Evolutionary conservation across 2,797 vertebrate genomes (phyloP).

Genomic region (Tolypeutes matacus): DNA sequence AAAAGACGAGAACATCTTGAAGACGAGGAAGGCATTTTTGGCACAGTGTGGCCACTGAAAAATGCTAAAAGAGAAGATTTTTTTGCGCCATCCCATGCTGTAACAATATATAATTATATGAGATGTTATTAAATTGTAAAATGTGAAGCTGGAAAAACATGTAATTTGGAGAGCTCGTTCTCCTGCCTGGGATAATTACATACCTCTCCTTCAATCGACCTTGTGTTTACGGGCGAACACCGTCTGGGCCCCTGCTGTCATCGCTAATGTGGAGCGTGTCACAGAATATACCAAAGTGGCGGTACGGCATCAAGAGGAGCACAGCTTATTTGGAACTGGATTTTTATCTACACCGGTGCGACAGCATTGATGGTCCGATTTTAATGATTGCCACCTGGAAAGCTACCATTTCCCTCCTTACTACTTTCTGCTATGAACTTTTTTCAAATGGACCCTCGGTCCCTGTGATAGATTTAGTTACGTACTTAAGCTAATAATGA

Average conservation of each 20-base stretch:
- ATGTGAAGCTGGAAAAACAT: slow-evolving; percentile 54
- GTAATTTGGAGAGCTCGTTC: slow-evolving; percentile 58
- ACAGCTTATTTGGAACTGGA: not conserved
- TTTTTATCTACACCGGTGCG: not conserved
- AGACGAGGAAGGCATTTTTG: not conserved
- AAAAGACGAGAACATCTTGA: slow-evolving; percentile 41
- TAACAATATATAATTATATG: slow-evolving; percentile 64
- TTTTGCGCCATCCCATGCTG: not conserved
- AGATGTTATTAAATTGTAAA: slow-evolving; percentile 60
- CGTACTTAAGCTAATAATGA: not conserved
- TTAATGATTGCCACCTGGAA: not conserved
- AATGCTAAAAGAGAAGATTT: not conserved
- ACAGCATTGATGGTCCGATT: not conserved
- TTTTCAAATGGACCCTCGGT: not conserved
- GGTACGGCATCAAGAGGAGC: not conserved
- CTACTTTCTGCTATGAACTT: not conserved
- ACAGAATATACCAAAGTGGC: not conserved
- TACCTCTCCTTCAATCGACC: not conserved
- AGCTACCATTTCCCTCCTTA: not conserved
- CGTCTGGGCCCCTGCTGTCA: not conserved
- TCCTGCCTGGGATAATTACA: slow-evolving; percentile 50
- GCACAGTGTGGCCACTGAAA: not conserved
- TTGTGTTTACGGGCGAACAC: not conserved
- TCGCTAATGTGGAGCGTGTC: not conserved
- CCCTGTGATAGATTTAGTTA: not conserved